Evolutionary conservation across 2,113 vertebrate genomes (phyloP).

Genomic region (Brachyhypopomus gauderio): DNA sequence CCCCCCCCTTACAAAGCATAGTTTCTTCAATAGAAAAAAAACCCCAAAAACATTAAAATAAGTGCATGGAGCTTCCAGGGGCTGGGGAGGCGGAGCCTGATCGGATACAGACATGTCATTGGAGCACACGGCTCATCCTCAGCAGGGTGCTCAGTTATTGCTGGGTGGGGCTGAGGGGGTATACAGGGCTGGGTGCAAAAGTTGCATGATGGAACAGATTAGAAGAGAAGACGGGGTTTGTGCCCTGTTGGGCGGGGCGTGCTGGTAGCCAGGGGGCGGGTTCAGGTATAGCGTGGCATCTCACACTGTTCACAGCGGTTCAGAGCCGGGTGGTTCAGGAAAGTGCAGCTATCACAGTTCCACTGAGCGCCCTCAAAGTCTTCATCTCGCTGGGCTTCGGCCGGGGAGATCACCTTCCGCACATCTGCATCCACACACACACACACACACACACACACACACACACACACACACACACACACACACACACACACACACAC

Average conservation of each 20-base stretch:
- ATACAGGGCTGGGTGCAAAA: slow-evolving; percentile 2
- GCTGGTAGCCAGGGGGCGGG: slow-evolving; percentile 50
- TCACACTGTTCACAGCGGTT: slow-evolving; percentile 99
- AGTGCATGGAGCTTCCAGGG: slow-evolving; percentile 54
- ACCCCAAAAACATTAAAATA: slow-evolving; percentile 67
- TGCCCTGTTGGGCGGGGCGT: slow-evolving; percentile 50
- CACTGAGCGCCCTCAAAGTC: slow-evolving; percentile 97
- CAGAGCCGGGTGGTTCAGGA: slow-evolving; percentile 97
- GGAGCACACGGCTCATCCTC: slow-evolving; percentile 65
- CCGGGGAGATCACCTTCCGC: slow-evolving; percentile 70
- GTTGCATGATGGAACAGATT: slow-evolving; percentile 1
- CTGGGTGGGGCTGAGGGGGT: slow-evolving; percentile 50
- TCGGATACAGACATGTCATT: slow-evolving; percentile 15
- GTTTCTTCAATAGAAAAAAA: slow-evolving; percentile 57
- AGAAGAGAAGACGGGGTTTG: slow-evolving; percentile 32
- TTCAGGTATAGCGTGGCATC: slow-evolving; percentile 97
- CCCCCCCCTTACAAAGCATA: slow-evolving; percentile 52
- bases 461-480: slow-evolving; percentile 6
- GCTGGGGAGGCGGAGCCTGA: slow-evolving; percentile 40
- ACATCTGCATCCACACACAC: slow-evolving; percentile 60
- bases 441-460: neutral
- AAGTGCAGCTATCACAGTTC: slow-evolving; percentile 98
- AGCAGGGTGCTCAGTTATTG: slow-evolving; percentile 67
- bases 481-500: neutral
- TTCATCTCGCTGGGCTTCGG: slow-evolving; percentile 85